Base-by-base conservation (phyloP, 2,888 invertebrate species). In the Trichogramma dendrolimi region DNA sequence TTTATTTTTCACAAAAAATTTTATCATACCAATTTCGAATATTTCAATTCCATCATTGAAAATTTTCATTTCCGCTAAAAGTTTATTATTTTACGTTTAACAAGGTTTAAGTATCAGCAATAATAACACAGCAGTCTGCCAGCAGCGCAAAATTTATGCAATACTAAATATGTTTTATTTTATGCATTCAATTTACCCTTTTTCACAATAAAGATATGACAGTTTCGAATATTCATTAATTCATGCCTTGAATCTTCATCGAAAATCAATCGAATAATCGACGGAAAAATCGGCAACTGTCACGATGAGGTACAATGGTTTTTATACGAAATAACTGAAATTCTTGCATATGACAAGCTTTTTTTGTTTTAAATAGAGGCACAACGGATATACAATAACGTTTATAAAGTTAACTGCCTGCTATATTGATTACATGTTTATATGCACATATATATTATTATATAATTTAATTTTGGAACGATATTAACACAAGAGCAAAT, bases 81-180 rank as follows among this genome's bases (percentile, higher is more conserved):
- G 75, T 71, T 73, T 76, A 76, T 71, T 72, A 64, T 54, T 70
- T 74, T 73, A 73, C 74, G 70, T 72, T 79, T 72, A 79, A 79
- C 78, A 79, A 77, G 71, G 71, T 73, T 71, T 27, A 27, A 27
- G 27, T 74, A 75, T 75, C 69, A 71, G 73, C 74, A 75, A 74
- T 78, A 73, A 74, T 73, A 77, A 78, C 75, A 71, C 73, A 78
- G 78, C 77, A 79, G 76, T 74, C 76, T 77, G 78, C 78, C 78
- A 79, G 77, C 78, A 79, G 79, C 74, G 72, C 71, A 71, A 75
- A 66, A 48, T 61, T 64, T 62, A 63, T 61, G 60, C 61, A 64
- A 58, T 68, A 64, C 66, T 60, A 58, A 61, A 60, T 60, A 58
- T 61, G 41, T 50, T 66, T 67, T 64, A 50, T 57, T 70, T 73